A percentile compares a stretch with the other conserved stretches of the same genome.
Conservation (phyloP, 1,140 invertebrate genomes). For the Yoshiicerus persimilis region DNA sequence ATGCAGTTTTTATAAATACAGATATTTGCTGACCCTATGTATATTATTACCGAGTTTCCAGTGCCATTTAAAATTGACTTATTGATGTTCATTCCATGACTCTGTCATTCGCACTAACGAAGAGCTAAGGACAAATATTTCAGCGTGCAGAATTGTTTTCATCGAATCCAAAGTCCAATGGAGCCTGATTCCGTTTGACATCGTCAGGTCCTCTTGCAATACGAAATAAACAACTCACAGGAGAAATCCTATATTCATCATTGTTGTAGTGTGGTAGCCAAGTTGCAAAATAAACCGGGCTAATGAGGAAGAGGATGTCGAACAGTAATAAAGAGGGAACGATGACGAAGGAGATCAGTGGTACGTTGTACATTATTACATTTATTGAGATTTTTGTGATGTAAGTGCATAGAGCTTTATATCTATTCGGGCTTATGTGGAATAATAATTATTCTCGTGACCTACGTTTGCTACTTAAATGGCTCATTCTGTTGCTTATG, state of each 20-base stretch:
- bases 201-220: not conserved
- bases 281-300: not conserved
- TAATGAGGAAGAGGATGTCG: slow-evolving; percentile 44
- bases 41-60: not conserved
- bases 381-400: no score
- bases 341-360: slow-evolving; percentile 44
- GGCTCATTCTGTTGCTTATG: no score
- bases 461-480: no score
- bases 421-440: no score
- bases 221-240: not conserved
- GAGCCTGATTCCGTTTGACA: not conserved
- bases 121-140: not conserved
- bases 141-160: not conserved
- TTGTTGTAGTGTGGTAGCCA: not conserved
- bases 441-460: no score
- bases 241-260: not conserved
- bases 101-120: not conserved
- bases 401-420: no score
- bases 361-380: slow-evolving; percentile 6
- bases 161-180: not conserved
- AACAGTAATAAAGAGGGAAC: slow-evolving; percentile 33
- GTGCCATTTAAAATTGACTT: not conserved
- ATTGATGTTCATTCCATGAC: not conserved
- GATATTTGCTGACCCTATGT: not conserved
- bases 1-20: not conserved